phyloP scores from a whole-genome alignment of 2,888 invertebrate genomes.

The Imbricaverruca yamaguchii region DNA sequence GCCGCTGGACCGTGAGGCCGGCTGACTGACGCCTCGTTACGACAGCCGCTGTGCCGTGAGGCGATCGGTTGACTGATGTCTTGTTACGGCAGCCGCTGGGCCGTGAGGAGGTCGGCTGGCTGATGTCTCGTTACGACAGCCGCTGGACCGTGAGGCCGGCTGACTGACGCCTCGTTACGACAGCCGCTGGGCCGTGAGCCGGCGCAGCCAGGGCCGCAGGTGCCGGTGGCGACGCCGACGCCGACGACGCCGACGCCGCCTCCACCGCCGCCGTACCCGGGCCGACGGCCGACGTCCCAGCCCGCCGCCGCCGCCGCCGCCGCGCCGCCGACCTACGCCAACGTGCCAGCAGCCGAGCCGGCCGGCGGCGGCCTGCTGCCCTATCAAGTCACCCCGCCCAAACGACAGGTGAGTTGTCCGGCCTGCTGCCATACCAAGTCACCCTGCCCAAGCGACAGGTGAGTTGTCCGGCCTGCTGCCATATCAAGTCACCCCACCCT shows the following conservation, averaged over 20 bases:
- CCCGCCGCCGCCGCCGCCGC: neutral
- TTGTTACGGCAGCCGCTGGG: too few species aligned
- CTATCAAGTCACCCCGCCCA: constrained; percentile 13
- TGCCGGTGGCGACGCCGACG: neutral
- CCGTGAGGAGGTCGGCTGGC: too few species aligned
- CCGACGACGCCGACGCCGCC: neutral
- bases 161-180: too few species aligned
- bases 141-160: too few species aligned
- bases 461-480: neutral
- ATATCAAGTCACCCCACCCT: constrained; percentile 3
- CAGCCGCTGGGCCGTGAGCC: neutral
- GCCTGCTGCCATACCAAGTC: neutral
- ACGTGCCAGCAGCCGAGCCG: neutral
- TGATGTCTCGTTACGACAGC: too few species aligned
- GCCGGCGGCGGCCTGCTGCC: constrained; percentile 2
- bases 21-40: too few species aligned
- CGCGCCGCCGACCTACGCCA: constrained; percentile 11
- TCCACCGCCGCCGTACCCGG: constrained; percentile 14
- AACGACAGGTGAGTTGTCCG: neutral
- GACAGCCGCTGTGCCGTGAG: neutral
- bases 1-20: too few species aligned
- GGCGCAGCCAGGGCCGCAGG: constrained; percentile 2
- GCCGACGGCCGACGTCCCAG: neutral
- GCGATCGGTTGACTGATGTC: too few species aligned
- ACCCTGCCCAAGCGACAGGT: constrained; percentile 4